Percentiles rank a stretch among this genome's conserved stretches.
These are phyloP conservation scores for Phallusia fumigata DNA, from an alignment of 23 tunicate genomes.

Conservation along the genomic window DNA sequence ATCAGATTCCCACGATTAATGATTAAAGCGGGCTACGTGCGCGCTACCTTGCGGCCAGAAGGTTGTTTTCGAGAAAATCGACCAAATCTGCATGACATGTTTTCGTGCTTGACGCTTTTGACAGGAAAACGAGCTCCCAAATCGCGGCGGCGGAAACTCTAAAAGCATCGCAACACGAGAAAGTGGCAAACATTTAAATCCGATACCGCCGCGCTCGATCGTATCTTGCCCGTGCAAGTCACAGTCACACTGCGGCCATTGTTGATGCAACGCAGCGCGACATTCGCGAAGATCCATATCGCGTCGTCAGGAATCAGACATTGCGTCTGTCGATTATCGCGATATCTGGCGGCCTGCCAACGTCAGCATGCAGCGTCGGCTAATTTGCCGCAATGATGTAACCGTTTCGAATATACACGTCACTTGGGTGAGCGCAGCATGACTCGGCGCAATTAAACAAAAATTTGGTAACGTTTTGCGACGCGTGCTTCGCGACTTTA, in stretches of 20 bases:
- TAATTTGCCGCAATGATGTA: background rate
- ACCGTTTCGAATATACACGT: background rate
- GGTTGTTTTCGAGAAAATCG: too few species aligned
- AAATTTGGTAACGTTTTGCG: too few species aligned
- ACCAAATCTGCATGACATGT: background rate
- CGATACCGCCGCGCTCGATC: background rate
- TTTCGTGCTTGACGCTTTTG: background rate
- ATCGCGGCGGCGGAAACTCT: background rate
- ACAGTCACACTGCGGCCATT: slow-evolving; percentile 1
- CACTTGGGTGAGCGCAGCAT: background rate
- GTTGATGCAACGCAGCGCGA: background rate
- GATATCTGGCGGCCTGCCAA: background rate
- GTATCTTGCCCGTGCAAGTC: background rate
- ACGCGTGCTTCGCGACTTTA: too few species aligned
- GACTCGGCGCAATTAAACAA: too few species aligned
- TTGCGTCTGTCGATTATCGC: background rate
- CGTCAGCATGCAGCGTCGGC: background rate
- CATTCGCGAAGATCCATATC: background rate
- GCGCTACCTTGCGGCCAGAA: too few species aligned
- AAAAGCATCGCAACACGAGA: background rate
- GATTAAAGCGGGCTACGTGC: too few species aligned
- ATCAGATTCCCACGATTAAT: too few species aligned
- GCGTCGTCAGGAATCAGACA: background rate
- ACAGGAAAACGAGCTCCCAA: background rate
- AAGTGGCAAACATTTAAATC: background rate